A percentile compares a stretch with the other conserved stretches of the same genome.
Evolutionary conservation across 2,113 vertebrate species (phyloP).

Genomic region (Ardeotis arabs): DNA sequence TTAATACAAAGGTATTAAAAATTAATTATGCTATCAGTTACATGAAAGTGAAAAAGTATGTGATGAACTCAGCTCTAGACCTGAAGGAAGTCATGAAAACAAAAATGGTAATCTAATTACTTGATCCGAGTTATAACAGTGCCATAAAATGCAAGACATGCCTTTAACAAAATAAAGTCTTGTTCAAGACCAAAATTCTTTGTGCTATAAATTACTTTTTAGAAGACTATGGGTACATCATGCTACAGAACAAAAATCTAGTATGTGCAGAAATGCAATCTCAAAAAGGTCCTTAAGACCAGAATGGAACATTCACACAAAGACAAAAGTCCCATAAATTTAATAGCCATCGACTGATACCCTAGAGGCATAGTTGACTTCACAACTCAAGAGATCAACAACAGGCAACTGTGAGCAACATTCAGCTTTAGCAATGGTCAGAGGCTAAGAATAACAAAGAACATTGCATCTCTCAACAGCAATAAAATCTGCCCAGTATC

Average conservation of each 20-base stretch:
- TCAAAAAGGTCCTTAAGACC: not conserved
- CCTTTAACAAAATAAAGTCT: not conserved
- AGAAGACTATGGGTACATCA: not conserved
- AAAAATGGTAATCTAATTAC: not conserved
- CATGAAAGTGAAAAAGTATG: not conserved
- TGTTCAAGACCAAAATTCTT: not conserved
- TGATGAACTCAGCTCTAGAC: not conserved
- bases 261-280: not conserved
- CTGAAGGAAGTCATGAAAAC: not conserved
- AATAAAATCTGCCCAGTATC: not conserved
- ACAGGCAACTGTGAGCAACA: not conserved
- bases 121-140: not conserved
- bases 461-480: not conserved
- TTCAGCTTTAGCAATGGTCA: not conserved
- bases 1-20: not conserved
- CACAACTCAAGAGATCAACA: not conserved
- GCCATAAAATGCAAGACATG: not conserved
- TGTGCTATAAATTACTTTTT: not conserved
- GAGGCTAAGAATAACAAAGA: conserved; percentile 31
- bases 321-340: conserved; percentile 23
- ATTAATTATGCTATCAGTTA: not conserved
- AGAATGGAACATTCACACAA: not conserved
- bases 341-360: not conserved
- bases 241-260: not conserved
- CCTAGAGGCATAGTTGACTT: not conserved